Percentiles rank a stretch among this genome's conserved stretches.
Conservation (phyloP, 2,797 vertebrate species). For the Cheracebus regulus region DNA sequence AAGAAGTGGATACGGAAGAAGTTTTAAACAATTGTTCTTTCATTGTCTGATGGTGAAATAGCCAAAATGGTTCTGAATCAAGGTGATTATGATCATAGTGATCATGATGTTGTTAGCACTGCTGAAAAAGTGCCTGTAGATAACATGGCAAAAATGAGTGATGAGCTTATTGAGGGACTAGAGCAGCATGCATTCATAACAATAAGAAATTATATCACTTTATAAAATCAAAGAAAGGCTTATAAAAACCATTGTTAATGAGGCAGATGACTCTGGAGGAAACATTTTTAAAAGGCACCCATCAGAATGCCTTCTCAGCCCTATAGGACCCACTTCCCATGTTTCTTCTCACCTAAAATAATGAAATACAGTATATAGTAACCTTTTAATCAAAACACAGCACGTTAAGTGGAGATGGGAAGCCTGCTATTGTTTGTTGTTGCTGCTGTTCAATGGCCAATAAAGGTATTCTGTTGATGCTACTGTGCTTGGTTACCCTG, state of each 20-base stretch:
- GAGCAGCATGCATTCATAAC: neutral
- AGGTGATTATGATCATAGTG: neutral
- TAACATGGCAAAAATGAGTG: neutral
- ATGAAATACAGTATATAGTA: neutral
- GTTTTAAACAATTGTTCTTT: neutral
- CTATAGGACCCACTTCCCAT: neutral
- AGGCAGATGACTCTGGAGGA: neutral
- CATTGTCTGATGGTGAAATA: neutral
- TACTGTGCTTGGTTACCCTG: neutral
- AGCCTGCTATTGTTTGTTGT: neutral
- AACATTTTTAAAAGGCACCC: neutral
- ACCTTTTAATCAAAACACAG: neutral
- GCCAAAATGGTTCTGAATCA: neutral
- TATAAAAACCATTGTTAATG: neutral
- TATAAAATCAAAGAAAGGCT: neutral
- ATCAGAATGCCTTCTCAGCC: neutral
- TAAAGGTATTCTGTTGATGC: neutral
- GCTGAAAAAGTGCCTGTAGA: neutral
- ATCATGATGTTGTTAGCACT: neutral
- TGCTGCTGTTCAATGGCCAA: neutral
- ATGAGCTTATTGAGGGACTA: neutral
- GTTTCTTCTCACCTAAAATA: neutral
- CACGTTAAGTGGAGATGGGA: neutral
- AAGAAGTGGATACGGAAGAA: neutral
- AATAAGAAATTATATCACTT: neutral